Evolutionary conservation across 2,113 vertebrate species (phyloP).

Genomic region (Brachypteracias leptosomus): DNA sequence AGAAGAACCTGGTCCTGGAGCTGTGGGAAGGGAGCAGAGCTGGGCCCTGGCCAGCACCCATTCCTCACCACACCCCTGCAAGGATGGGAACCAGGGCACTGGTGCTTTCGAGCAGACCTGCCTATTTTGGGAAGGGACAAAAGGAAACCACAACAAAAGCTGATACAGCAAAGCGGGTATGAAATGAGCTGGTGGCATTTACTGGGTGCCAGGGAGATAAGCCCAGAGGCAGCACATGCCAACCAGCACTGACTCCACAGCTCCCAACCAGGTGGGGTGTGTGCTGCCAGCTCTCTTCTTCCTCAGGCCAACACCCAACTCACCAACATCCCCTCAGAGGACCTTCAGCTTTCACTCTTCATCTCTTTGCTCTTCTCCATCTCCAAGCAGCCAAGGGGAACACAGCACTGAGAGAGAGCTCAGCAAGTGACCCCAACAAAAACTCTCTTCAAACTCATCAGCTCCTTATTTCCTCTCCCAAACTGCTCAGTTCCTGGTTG

Average conservation of each 20-base stretch:
- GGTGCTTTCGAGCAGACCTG: not conserved
- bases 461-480: too few species aligned
- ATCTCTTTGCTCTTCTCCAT: too few species aligned
- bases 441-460: too few species aligned
- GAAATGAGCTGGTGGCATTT: not conserved
- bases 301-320: too few species aligned
- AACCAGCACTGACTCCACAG: not conserved
- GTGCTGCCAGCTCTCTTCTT: too few species aligned
- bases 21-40: not conserved
- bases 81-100: not conserved
- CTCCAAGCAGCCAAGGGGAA: too few species aligned
- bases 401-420: too few species aligned
- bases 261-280: not conserved
- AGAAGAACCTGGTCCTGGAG: not conserved
- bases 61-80: not conserved
- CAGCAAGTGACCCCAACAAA: too few species aligned
- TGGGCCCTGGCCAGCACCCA: not conserved
- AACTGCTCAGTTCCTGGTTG: too few species aligned
- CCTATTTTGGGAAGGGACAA: not conserved
- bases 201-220: not conserved
- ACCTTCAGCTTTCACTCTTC: too few species aligned
- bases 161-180: not conserved
- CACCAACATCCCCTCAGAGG: too few species aligned
- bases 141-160: not conserved
- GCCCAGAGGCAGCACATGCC: not conserved